Conservation (phyloP, 2,888 invertebrate genomes). For the Tromatobia lineatoria region DNA sequence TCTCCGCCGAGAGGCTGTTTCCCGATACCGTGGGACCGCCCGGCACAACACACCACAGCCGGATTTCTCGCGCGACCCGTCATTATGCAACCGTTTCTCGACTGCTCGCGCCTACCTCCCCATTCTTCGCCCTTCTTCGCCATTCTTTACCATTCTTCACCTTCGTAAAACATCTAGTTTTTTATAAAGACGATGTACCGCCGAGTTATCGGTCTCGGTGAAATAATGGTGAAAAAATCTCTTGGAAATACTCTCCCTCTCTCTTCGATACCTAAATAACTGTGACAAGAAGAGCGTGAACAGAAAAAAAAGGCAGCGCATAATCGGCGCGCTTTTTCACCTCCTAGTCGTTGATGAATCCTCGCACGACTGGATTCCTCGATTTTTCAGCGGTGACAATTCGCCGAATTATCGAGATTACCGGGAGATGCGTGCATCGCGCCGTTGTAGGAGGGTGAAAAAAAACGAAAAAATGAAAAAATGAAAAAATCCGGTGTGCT, state of each 20-base stretch:
- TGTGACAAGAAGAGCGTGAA: neutral
- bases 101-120: no score
- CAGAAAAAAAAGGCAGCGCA: neutral
- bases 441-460: no score
- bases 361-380: no score
- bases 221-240: neutral
- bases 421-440: conserved; percentile 22
- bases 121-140: no score
- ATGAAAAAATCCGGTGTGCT: conserved; percentile 18
- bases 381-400: neutral
- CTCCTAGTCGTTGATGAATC: neutral
- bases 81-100: conserved; percentile 82
- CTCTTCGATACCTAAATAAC: no score
- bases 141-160: no score
- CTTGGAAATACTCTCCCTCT: no score
- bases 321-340: neutral
- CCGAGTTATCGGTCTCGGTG: no score
- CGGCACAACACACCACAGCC: conserved; percentile 53
- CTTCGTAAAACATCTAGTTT: neutral
- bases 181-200: neutral
- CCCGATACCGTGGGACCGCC: conserved; percentile 54
- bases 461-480: neutral
- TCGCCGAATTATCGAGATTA: conserved; percentile 2
- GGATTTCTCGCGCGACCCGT: conserved; percentile 76
- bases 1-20: conserved; percentile 10